Evolutionary conservation across 2,888 invertebrate genomes (phyloP).

Genomic region (Malthinus seriepunctatus): DNA sequence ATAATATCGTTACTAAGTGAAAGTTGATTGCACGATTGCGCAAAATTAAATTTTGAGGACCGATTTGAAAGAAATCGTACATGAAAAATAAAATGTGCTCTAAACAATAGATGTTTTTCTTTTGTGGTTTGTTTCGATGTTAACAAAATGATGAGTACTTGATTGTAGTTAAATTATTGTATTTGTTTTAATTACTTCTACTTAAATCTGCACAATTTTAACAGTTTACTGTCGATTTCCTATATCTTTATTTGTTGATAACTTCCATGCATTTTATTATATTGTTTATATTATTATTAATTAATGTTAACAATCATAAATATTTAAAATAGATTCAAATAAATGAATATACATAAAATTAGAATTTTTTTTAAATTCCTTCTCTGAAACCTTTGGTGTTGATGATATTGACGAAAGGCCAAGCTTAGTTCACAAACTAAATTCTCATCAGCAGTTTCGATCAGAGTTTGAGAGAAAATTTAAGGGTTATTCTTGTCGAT

Average conservation of each 20-base stretch:
- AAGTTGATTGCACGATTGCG: neutral
- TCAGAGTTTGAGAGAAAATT: too few relatives aligned
- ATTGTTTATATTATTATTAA: slow-evolving; percentile 38
- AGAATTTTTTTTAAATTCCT: too few relatives aligned
- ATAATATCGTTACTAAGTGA: neutral
- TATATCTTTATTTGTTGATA: slow-evolving; percentile 34
- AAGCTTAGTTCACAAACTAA: too few relatives aligned
- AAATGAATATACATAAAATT: slow-evolving; percentile 22
- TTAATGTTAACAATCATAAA: slow-evolving; percentile 38
- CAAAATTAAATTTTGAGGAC: neutral
- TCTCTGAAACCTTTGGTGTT: too few relatives aligned
- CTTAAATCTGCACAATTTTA: neutral
- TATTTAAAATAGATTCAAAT: slow-evolving; percentile 37
- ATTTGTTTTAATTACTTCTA: neutral
- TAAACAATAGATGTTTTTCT: neutral
- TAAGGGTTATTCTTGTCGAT: too few relatives aligned
- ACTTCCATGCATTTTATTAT: slow-evolving; percentile 35
- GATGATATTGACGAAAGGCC: too few relatives aligned
- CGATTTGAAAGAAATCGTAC: neutral
- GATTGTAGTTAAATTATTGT: neutral
- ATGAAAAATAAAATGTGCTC: too few relatives aligned
- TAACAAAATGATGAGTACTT: neutral
- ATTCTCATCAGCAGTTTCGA: too few relatives aligned
- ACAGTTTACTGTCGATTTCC: slow-evolving; percentile 14
- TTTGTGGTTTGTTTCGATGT: neutral